Conservation (phyloP, 2,113 vertebrate species). For the Clupea harengus region DNA sequence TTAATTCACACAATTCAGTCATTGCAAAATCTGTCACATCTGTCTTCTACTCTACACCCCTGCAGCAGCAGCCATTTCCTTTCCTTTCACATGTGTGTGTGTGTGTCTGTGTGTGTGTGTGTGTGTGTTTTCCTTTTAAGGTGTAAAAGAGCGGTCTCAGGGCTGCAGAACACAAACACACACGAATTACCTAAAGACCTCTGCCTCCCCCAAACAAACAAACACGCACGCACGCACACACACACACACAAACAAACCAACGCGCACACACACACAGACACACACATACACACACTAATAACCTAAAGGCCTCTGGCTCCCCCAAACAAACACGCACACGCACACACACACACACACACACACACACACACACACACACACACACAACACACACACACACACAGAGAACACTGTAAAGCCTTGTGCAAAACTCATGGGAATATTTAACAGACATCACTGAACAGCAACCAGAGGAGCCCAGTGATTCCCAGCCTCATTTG, state of each 20-base stretch:
- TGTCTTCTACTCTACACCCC: too few species aligned
- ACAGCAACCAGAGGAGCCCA: not conserved
- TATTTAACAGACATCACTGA: not conserved
- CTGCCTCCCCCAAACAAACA: not conserved
- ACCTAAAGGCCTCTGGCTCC: too few species aligned
- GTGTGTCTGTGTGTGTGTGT: too few species aligned
- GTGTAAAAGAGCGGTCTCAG: too few species aligned
- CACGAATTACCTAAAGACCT: not conserved
- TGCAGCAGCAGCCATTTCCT: too few species aligned
- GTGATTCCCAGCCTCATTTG: not conserved
- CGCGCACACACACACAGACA: not conserved
- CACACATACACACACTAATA: not conserved
- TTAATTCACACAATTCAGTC: not conserved
- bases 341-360: not conserved
- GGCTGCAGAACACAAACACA: not conserved
- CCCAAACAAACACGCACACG: not conserved
- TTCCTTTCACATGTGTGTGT: too few species aligned
- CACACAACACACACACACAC: slow-evolving; percentile 8
- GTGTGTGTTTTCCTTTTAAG: too few species aligned
- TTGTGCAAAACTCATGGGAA: not conserved
- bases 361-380: not conserved
- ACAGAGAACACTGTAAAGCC: not conserved
- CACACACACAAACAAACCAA: not conserved
- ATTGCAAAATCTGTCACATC: too few species aligned
- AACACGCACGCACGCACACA: not conserved